Conservation (phyloP, 1,140 invertebrate species). For the Caerostris extrusa region DNA sequence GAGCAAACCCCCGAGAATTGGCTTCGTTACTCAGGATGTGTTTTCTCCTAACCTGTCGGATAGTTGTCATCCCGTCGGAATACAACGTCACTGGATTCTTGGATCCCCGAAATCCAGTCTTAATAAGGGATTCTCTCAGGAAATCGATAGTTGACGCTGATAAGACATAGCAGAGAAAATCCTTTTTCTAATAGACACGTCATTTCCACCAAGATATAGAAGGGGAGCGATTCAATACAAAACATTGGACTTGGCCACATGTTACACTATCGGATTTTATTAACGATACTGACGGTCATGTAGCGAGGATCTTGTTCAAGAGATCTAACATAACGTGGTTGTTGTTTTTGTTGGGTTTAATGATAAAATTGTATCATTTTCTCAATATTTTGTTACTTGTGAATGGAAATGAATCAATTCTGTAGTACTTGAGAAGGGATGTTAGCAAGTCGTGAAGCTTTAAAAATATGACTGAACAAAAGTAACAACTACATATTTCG, state of each 20-base stretch:
- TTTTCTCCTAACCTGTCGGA: constrained; percentile 39
- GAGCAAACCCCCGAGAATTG: constrained; percentile 46
- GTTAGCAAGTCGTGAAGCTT: too few species aligned
- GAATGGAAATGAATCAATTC: too few species aligned
- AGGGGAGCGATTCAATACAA: constrained; percentile 30
- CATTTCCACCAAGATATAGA: constrained; percentile 8
- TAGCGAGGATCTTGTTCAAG: background rate
- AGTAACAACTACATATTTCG: too few species aligned
- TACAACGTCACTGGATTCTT: constrained; percentile 32
- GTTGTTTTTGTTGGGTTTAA: too few species aligned
- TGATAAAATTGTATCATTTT: too few species aligned
- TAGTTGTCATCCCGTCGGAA: constrained; percentile 54
- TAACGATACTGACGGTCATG: constrained; percentile 29
- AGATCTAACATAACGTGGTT: background rate
- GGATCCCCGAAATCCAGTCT: constrained; percentile 50
- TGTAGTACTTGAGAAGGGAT: too few species aligned
- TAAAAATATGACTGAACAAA: too few species aligned
- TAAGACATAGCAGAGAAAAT: constrained; percentile 39
- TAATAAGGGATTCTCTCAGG: constrained; percentile 55
- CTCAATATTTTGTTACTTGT: too few species aligned
- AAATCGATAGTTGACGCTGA: constrained; percentile 63
- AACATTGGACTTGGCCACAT: constrained; percentile 23
- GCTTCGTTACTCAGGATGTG: constrained; percentile 32
- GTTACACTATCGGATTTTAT: constrained; percentile 54
- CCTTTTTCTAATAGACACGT: constrained; percentile 63